These are phyloP conservation scores for Vicugna pacos DNA, from an alignment of 2,113 vertebrate species.

Conservation along the genomic window DNA sequence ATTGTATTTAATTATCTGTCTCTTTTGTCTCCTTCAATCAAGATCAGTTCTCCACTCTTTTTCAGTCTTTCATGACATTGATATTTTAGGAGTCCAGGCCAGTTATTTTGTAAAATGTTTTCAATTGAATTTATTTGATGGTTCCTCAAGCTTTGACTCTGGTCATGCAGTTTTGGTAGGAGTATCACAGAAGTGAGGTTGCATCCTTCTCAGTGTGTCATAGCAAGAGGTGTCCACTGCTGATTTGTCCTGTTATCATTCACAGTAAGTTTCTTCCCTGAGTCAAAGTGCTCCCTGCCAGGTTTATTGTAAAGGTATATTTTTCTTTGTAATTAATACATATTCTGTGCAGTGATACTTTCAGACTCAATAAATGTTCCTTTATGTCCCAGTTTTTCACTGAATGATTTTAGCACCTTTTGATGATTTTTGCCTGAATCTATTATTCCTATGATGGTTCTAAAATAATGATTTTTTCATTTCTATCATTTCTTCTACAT, in stretches of 20 bases:
- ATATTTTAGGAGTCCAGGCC: background rate
- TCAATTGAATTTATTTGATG: background rate
- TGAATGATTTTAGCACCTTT: background rate
- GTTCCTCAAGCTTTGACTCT: background rate
- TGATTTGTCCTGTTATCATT: background rate
- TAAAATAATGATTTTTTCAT: background rate
- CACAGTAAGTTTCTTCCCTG: background rate
- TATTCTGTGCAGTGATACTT: background rate
- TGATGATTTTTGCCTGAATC: background rate
- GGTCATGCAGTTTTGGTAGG: background rate
- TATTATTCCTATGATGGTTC: background rate
- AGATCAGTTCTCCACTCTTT: background rate
- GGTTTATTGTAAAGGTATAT: background rate
- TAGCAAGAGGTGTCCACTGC: background rate
- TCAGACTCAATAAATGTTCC: background rate
- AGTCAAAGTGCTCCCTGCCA: background rate
- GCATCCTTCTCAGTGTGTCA: background rate
- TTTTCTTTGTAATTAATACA: background rate
- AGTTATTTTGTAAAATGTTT: background rate
- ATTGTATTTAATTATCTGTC: background rate
- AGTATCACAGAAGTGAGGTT: background rate
- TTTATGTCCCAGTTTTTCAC: background rate
- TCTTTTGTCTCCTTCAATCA: background rate
- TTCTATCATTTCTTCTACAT: background rate
- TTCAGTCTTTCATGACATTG: background rate